These are phyloP conservation scores for Etia nguti DNA, from an alignment of 2,113 vertebrate genomes.

Conservation along the genomic window DNA sequence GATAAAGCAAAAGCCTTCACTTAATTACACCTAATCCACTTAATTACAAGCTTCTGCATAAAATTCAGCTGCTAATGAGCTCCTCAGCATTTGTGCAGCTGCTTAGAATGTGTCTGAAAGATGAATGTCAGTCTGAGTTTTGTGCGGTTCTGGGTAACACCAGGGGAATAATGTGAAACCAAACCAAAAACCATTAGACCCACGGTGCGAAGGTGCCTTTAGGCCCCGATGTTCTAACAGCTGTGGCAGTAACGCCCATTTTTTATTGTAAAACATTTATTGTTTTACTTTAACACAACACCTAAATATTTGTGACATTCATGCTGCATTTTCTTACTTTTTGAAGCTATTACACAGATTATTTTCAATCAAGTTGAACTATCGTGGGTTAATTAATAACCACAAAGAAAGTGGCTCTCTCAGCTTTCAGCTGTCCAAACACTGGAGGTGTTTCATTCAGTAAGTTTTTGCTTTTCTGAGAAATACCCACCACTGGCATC, in stretches of 20 bases:
- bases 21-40: not conserved
- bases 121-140: not conserved
- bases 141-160: not conserved
- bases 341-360: not conserved
- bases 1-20: not conserved
- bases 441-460: not conserved
- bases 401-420: not conserved
- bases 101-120: not conserved
- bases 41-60: not conserved
- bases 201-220: not conserved
- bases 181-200: not conserved
- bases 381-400: not conserved
- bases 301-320: not conserved
- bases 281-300: not conserved
- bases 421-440: not conserved
- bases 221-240: not conserved
- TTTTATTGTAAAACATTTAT: not conserved
- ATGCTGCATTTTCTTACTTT: not conserved
- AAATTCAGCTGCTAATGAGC: not conserved
- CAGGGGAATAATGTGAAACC: not conserved
- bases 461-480: not conserved
- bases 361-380: not conserved
- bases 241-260: not conserved
- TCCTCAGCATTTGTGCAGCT: not conserved
- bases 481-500: not conserved